Evolutionary conservation across 2,113 vertebrate genomes (phyloP).

Genomic region (Sarotherodon lohbergeri): DNA sequence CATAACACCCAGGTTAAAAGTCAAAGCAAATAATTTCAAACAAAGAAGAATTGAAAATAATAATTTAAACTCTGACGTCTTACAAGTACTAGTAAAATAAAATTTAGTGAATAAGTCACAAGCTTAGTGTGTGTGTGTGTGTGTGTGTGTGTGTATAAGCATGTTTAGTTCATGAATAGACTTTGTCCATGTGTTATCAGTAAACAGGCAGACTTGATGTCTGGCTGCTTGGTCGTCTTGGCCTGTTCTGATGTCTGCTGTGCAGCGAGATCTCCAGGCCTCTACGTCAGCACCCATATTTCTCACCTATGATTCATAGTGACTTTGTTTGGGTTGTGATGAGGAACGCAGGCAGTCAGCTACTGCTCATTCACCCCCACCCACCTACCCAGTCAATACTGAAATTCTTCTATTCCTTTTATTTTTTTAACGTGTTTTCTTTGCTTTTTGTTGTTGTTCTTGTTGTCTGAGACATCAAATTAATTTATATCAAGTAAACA

Average conservation of each 20-base stretch:
- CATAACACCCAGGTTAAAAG: background rate
- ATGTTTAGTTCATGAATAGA: slow-evolving; percentile 20
- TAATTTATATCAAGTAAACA: background rate
- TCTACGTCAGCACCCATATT: slow-evolving; percentile 49
- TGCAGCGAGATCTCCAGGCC: slow-evolving; percentile 31
- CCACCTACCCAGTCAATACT: background rate
- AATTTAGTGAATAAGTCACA: background rate
- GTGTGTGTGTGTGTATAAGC: background rate
- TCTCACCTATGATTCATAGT: slow-evolving; percentile 55
- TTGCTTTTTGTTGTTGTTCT: background rate
- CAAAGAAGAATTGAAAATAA: background rate
- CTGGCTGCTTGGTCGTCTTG: slow-evolving; percentile 22
- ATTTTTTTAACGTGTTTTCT: background rate
- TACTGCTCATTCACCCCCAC: background rate
- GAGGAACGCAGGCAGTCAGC: slow-evolving; percentile 16
- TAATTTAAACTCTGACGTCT: background rate
- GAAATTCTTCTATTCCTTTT: background rate
- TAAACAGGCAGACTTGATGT: slow-evolving; percentile 42
- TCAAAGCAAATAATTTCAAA: background rate
- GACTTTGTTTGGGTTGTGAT: slow-evolving; percentile 48
- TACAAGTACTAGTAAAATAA: background rate
- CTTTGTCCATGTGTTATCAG: slow-evolving; percentile 46
- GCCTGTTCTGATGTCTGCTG: slow-evolving; percentile 20
- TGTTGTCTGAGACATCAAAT: background rate
- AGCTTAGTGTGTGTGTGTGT: background rate